Conservation (phyloP, 2,113 vertebrate genomes). For the Seriola dumerili region DNA sequence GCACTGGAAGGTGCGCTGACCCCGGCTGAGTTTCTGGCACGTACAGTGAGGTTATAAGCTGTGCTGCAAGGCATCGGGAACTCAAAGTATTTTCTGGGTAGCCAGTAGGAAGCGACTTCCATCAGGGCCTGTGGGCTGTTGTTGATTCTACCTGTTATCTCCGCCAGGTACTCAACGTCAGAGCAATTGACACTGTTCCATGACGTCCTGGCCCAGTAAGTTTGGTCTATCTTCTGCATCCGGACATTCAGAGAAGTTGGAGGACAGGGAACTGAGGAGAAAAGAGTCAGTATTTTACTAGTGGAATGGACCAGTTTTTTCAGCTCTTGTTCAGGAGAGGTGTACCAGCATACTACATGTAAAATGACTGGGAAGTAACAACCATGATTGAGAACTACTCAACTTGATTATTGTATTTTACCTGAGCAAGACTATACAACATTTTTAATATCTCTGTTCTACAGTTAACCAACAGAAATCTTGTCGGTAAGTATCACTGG, state of each 20-base stretch:
- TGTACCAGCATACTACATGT: too few relatives aligned
- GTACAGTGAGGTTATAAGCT: conserved; percentile 75
- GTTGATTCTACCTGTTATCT: conserved; percentile 72
- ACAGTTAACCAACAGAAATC: too few relatives aligned
- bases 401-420: background rate
- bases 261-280: conserved; percentile 80
- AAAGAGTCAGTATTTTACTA: background rate
- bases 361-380: too few relatives aligned
- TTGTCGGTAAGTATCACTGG: too few relatives aligned
- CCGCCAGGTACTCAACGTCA: conserved; percentile 71
- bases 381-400: too few relatives aligned
- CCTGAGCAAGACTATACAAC: too few relatives aligned
- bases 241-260: conserved; percentile 61
- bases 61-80: conserved; percentile 82
- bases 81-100: conserved; percentile 77
- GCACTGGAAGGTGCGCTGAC: conserved; percentile 64
- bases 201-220: conserved; percentile 67
- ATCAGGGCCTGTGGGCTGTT: conserved; percentile 64
- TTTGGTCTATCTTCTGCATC: conserved; percentile 56
- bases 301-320: background rate
- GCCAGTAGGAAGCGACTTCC: conserved; percentile 82
- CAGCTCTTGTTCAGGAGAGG: background rate
- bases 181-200: conserved; percentile 78
- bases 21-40: conserved; percentile 76
- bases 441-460: too few relatives aligned